A percentile compares a stretch with the other conserved stretches of the same genome.
phyloP scores from a whole-genome alignment of 2,113 vertebrate species.

The human region GRCh38 chr6:158354001-158354500 shows the following conservation, averaged over 20 bases:
- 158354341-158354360: neutral
- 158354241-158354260: neutral
- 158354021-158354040: too few relatives aligned
- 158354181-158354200: neutral
- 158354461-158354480: neutral
- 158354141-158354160: neutral
- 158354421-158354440: neutral
- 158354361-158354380: neutral
- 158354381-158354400: neutral
- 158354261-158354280: neutral
- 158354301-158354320: neutral
- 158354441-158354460: neutral
- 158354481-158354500: neutral
- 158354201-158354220: neutral
- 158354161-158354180: neutral
- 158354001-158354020: neutral
- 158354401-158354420: neutral
- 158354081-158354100: neutral
- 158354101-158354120: neutral
- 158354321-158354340: neutral
- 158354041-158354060: neutral
- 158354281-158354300: neutral
- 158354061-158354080: neutral
- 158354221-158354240: neutral
- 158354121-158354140: neutral